Base-by-base conservation (phyloP, 2,113 vertebrate species). In the Aplodontia rufa region DNA sequence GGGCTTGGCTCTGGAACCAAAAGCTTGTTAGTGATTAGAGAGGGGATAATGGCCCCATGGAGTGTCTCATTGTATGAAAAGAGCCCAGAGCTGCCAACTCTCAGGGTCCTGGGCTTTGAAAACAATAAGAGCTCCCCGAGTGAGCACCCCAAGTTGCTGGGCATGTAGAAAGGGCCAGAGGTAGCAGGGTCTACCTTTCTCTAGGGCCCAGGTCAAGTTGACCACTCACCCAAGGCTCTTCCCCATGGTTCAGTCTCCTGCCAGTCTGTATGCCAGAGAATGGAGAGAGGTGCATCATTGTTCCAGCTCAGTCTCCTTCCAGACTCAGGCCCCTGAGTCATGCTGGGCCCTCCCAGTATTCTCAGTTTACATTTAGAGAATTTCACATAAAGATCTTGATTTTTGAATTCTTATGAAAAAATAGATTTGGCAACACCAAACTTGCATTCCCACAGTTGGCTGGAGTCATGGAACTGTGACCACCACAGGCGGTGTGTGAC, bases 11-110 rank as follows among this genome's bases (percentile, higher is more conserved):
- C 17, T 3, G 90, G 76, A 93, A 83, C 91, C 91, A 88, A 62
- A 81, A 58, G 82, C 93, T 95, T 66, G 66, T 88, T 92, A 86
- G 93, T 83, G 88, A 95, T 88, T 72, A 94, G 95, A 87, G 53
- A 75, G 49, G 40, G 85, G 35, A 47, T 72, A 60, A 72, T 81
- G 80, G 85, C 64, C 74, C 55, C 30, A 3, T 83, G 88, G 79
- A 58, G 55, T 72, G 74, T 62, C 85, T 85, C 45, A 17, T 47
- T 64, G 37, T 92, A 51, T 71, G 30, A 66, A 47, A 3, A 37
- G 45, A 58, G n/a, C 87, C 72, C 37, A 11, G 75, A 53, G 88
- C 49, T 85, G 81, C 88, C 74, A 82, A 0, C 78, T 74, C 28
- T 76, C 17, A 83, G 20, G 72, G 13, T n/a, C 42, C 62, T 53